Evolutionary conservation across 2,888 invertebrate species (phyloP), one percentile per base, ranked within the genome.

Genomic region (Tribolium freemani): DNA sequence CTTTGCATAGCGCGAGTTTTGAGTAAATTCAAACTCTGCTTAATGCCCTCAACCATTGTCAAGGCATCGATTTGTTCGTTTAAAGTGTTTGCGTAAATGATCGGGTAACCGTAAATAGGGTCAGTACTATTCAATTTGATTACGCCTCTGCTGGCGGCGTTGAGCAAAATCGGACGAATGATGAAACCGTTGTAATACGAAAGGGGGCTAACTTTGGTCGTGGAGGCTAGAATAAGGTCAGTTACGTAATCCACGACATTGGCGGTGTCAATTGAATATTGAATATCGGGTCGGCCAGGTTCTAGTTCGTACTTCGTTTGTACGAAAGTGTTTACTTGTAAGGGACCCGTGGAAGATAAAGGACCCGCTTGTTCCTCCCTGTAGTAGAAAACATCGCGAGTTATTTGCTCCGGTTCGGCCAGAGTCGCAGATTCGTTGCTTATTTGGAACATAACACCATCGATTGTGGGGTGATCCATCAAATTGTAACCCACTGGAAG

Each of bases 401-500:
- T 30, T 21, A 88, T 79, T 79, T 88, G 84, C 4, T 87, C 80
- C 11, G 84, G 83, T 75, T 78, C 79, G 0, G 88, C 85, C 61
- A 84, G 78, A 3, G 90, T 90, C 0, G 89, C 86, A 0, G 90
- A 88, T 83, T 88, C 87, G 78, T 91, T 91, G 0, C 88, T 87
- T 9, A 92, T 80, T 0, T 88, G 87, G 71, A 91, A 83, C 0
- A 90, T 80, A 1, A 91, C 84, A 1, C 89, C 90, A 77, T 90
- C 90, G 5, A 90, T 88, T 0, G 93, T 93, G 0, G 93, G 88
- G 80, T 94, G 94, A 80, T 94, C 93, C 81, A 93, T 93, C 0
- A 94, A 86, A 83, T 94, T 94, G 76, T 89, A 87, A 0, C 94
- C 94, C 0, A 94, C 94, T 54, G 90, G 90, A 57, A 93, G 86